Evolutionary conservation across 1,140 invertebrate genomes (phyloP).

Genomic region (Heliconius eleuchia): DNA sequence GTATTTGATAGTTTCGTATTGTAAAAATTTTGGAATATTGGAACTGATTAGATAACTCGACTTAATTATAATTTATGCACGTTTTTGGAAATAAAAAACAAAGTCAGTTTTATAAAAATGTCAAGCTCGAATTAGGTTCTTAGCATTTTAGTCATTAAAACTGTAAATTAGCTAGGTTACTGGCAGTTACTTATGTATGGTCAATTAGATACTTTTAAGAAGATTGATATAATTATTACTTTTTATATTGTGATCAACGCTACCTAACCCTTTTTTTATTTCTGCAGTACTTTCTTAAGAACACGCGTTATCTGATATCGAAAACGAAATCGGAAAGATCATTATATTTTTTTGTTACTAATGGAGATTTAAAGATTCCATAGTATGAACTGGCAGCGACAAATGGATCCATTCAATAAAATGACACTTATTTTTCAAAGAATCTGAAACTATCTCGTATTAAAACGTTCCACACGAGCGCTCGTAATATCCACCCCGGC

Average conservation of each 20-base stretch:
- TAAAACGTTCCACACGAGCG: slow-evolving; percentile 47
- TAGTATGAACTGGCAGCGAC: background rate
- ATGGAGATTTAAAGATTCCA: background rate
- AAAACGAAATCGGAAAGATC: background rate
- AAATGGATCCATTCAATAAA: slow-evolving; percentile 42
- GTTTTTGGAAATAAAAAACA: background rate
- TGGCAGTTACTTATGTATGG: background rate
- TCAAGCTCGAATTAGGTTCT: background rate
- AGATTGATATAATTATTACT: too few species aligned
- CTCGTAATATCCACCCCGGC: slow-evolving; percentile 29
- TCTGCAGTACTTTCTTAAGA: too few species aligned
- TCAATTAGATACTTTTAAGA: too few species aligned
- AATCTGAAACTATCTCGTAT: slow-evolving; percentile 41
- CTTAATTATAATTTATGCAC: too few species aligned
- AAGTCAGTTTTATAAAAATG: background rate
- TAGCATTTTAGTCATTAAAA: background rate
- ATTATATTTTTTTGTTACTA: background rate
- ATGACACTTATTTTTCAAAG: slow-evolving; percentile 49
- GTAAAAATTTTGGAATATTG: background rate
- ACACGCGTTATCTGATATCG: too few species aligned
- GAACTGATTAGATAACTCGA: background rate
- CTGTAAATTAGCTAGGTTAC: background rate
- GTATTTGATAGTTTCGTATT: background rate
- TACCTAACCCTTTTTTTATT: too few species aligned
- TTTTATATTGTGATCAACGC: too few species aligned